A percentile compares a stretch with the other conserved stretches of the same genome.
Conservation (phyloP, 2,888 invertebrate species). For the Atrina japonica region DNA sequence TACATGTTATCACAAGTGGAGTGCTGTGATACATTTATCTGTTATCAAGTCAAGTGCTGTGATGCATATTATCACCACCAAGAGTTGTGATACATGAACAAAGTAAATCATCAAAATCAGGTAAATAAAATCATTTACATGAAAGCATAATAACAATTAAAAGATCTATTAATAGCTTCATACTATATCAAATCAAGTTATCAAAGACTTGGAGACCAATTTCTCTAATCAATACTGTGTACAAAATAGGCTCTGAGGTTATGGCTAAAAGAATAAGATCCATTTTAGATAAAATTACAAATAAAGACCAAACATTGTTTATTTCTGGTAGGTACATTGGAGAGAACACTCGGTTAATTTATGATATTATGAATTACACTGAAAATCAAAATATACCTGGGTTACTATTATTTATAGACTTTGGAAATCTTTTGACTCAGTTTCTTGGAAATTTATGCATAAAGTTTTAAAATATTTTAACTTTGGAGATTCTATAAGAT, state of each 20-base stretch:
- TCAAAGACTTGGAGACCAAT: conserved; percentile 24
- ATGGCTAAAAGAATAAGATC: conserved; percentile 3
- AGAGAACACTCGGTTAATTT: not conserved
- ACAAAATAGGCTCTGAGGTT: conserved; percentile 17
- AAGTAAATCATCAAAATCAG: too few species aligned
- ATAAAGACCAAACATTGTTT: conserved; percentile 9
- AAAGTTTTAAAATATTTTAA: not conserved
- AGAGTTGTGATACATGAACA: too few species aligned
- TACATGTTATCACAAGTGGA: too few species aligned
- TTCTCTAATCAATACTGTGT: conserved; percentile 5
- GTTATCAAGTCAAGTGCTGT: too few species aligned
- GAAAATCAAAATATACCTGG: conserved; percentile 8
- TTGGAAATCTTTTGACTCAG: conserved; percentile 17
- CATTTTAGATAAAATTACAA: not conserved
- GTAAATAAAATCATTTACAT: too few species aligned
- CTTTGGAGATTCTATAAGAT: not conserved
- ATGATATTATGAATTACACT: not conserved
- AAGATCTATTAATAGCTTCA: too few species aligned
- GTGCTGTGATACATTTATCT: too few species aligned
- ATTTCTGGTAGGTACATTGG: conserved; percentile 11
- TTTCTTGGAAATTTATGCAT: conserved; percentile 3
- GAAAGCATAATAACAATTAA: too few species aligned
- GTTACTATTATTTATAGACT: conserved; percentile 6
- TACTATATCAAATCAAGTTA: too few species aligned
- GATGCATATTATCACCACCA: too few species aligned